Percentiles rank a stretch among this genome's conserved stretches.
Evolutionary conservation across 37 sponge, comb jelly and placozoan genomes (phyloP).

Genomic region (Beroe forskalii): DNA sequence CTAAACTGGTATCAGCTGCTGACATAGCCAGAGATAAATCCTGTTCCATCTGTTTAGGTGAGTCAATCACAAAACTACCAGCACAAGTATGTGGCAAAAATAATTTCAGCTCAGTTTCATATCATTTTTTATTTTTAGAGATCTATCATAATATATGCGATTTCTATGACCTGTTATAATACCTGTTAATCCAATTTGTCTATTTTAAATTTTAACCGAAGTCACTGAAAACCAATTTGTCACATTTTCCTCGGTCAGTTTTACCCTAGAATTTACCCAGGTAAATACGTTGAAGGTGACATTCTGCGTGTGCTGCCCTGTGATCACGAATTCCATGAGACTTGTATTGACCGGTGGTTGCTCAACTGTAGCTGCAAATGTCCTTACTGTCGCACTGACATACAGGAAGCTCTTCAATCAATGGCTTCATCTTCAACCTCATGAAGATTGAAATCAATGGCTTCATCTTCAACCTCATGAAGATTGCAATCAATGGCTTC

Average conservation of each 20-base stretch:
- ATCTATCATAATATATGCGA: too few relatives aligned
- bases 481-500: background rate
- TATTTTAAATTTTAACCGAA: too few relatives aligned
- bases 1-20: background rate
- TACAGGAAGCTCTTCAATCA: constrained; percentile 22
- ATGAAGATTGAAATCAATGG: background rate
- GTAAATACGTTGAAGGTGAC: constrained; percentile 14
- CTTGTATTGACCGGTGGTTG: constrained; percentile 48
- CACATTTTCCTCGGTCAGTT: too few relatives aligned
- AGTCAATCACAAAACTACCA: background rate
- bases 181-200: too few relatives aligned
- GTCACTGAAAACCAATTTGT: too few relatives aligned
- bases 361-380: constrained; percentile 23
- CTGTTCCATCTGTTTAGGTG: constrained; percentile 57
- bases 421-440: too few relatives aligned
- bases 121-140: too few relatives aligned
- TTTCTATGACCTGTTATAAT: too few relatives aligned
- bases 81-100: too few relatives aligned
- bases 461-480: background rate
- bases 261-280: too few relatives aligned
- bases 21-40: constrained; percentile 5
- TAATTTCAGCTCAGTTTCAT: too few relatives aligned
- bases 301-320: constrained; percentile 50
- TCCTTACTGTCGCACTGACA: constrained; percentile 29
- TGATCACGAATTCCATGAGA: constrained; percentile 58